Conservation (phyloP, 2,797 vertebrate species). For the Sebastes aleutianus region DNA sequence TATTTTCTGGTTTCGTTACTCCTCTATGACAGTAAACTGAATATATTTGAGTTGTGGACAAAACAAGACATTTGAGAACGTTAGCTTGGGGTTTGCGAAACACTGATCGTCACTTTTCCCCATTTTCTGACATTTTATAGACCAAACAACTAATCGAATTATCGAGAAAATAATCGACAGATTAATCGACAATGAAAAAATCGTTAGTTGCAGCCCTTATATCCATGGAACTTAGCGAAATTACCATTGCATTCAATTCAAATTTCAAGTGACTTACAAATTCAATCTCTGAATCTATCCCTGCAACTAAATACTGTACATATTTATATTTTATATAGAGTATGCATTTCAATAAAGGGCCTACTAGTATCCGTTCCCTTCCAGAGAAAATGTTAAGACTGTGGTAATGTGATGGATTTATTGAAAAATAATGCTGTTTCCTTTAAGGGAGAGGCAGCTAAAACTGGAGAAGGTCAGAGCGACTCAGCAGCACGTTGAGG, state of each 20-base stretch:
- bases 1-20: too few relatives aligned
- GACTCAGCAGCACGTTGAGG: constrained; percentile 86
- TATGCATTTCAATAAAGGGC: neutral
- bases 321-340: too few relatives aligned
- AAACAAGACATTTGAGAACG: too few relatives aligned
- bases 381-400: neutral
- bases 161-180: too few relatives aligned
- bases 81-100: too few relatives aligned
- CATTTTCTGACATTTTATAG: too few relatives aligned
- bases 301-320: neutral
- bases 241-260: neutral
- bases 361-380: neutral
- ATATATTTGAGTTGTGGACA: too few relatives aligned
- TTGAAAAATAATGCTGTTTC: neutral
- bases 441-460: constrained; percentile 85
- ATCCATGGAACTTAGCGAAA: neutral
- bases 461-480: constrained; percentile 88
- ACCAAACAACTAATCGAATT: too few relatives aligned
- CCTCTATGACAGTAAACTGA: too few relatives aligned
- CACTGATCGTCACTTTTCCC: too few relatives aligned
- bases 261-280: neutral
- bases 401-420: neutral
- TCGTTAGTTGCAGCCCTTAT: too few relatives aligned
- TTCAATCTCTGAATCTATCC: neutral
- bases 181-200: too few relatives aligned